Conservation (phyloP, 2,797 vertebrate genomes). For the Dipus sagitta region DNA sequence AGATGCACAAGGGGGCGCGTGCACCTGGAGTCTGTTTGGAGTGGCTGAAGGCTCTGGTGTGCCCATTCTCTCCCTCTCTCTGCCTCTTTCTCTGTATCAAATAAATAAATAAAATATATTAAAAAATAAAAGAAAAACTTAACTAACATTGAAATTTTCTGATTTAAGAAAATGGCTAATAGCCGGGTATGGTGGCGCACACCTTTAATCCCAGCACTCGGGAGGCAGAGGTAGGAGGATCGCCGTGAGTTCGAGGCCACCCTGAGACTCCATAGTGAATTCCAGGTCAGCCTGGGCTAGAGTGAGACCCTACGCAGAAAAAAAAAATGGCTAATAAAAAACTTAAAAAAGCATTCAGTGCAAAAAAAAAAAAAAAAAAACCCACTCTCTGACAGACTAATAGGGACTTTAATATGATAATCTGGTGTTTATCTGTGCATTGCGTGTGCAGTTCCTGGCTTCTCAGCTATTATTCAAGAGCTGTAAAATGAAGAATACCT, state of each 20-base stretch:
- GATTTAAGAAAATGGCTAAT: slow-evolving; percentile 44
- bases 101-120: too few relatives aligned
- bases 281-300: too few relatives aligned
- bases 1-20: too few relatives aligned
- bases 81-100: too few relatives aligned
- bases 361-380: background rate
- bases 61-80: too few relatives aligned
- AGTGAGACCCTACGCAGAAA: too few relatives aligned
- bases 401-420: slow-evolving; percentile 81
- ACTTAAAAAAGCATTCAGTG: slow-evolving; percentile 46
- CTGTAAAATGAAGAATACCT: slow-evolving; percentile 77
- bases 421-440: slow-evolving; percentile 75
- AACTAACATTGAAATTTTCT: slow-evolving; percentile 30
- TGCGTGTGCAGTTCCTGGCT: slow-evolving; percentile 69
- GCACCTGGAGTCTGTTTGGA: too few relatives aligned
- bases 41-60: too few relatives aligned
- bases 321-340: slow-evolving; percentile 55
- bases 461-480: slow-evolving; percentile 72
- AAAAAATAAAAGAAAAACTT: background rate
- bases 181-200: background rate
- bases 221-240: too few relatives aligned
- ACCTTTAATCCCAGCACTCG: too few relatives aligned
- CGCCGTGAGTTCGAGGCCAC: too few relatives aligned
- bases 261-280: too few relatives aligned
- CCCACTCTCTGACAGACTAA: slow-evolving; percentile 77